Base-by-base conservation (phyloP, 1,140 invertebrate species). In the Rhagoletis pomonella region DNA sequence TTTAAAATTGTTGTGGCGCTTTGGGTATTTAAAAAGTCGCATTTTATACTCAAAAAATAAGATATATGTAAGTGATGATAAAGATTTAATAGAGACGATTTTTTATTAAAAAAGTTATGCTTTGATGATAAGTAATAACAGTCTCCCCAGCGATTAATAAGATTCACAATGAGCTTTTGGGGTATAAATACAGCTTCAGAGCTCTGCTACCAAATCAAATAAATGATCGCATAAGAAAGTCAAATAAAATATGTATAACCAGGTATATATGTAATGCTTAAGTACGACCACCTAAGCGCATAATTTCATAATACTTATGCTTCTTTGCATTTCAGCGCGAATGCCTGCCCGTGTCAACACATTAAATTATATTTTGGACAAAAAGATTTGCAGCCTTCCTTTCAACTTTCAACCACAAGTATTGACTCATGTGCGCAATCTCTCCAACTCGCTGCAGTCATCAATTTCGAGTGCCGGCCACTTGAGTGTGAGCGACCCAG, bases 401-500 rank as follows among this genome's bases (percentile, higher is more conserved):
- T 7, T 67, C 64, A 67, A 42, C 50, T 55, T 29, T 12, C 9
- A 39, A 9, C 4, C 29, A 67, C 64, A 39, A 73, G 29, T 73
- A 50, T 73, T 73, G 69, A 3, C 44, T 39, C 9, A n/a, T 50
- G 73, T 81, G 73, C 12, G 73, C 73, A 81, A 81, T 81, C 47
- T 81, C 47, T 55, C 12, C 44, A 29, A 73, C 69, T 12, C 44
- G 42, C 44, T 73, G 69, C 69, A 47, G 42, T 73, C 69, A 73
- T 73, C 69, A 50, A 55, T 55, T 81, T 81, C 17, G 44, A 55
- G 73, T 81, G 73, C 47, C 73, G 19, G 12, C 73, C 73, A 55
- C 73, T 81, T 81, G 47, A 81, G 19, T 55, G n/a, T 29, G 29
- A 29, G 29, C 73, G 47, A 81, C 47, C 47, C 39, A 12, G 50